These are phyloP conservation scores for Saccopteryx leptura DNA, from an alignment of 2,113 vertebrate genomes.

Conservation along the genomic window DNA sequence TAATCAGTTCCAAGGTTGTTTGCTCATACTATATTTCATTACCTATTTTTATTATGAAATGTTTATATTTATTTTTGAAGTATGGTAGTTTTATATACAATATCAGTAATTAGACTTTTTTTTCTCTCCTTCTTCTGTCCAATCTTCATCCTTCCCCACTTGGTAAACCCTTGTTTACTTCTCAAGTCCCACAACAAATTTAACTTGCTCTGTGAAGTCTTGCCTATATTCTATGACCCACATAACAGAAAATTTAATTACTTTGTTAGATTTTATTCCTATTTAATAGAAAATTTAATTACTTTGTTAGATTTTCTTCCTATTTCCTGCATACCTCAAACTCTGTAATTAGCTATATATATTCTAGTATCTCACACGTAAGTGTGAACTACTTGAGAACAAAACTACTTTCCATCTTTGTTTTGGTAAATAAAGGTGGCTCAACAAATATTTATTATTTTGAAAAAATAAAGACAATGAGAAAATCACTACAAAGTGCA, in stretches of 20 bases:
- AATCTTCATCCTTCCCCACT: not conserved
- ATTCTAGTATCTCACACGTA: not conserved
- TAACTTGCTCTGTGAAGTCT: not conserved
- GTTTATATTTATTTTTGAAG: not conserved
- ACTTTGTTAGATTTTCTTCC: not conserved
- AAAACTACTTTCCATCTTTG: not conserved
- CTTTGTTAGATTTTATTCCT: not conserved
- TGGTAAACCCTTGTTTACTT: not conserved
- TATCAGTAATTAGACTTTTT: not conserved
- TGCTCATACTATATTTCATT: not conserved
- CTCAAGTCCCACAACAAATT: not conserved
- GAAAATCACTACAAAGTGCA: not conserved
- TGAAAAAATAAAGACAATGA: not conserved
- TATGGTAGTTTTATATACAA: not conserved
- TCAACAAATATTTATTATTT: not conserved
- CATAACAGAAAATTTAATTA: not conserved
- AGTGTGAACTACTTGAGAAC: conserved; percentile 6
- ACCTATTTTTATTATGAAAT: not conserved
- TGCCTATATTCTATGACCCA: not conserved
- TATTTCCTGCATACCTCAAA: not conserved
- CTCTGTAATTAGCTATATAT: not conserved
- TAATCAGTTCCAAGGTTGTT: not conserved
- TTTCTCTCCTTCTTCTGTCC: conserved; percentile 1
- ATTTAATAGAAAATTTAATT: not conserved
- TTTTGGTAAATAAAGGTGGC: not conserved